Percentiles rank a stretch among this genome's conserved stretches.
These are phyloP conservation scores for Meganola albula DNA, from an alignment of 2,888 invertebrate genomes.

Conservation along the genomic window DNA sequence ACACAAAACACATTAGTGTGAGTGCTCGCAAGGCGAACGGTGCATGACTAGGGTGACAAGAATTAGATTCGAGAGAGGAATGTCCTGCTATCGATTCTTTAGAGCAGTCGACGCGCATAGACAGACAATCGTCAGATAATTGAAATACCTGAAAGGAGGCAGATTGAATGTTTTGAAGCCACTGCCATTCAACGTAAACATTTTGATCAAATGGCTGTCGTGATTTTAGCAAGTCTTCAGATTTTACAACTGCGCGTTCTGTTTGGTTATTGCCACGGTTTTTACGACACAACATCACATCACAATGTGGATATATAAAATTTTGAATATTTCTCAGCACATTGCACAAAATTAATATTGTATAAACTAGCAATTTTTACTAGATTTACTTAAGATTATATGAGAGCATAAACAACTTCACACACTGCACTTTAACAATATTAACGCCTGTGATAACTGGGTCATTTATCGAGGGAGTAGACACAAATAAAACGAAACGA, in stretches of 20 bases:
- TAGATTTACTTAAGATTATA: too few relatives aligned
- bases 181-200: constrained; percentile 37
- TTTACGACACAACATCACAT: too few relatives aligned
- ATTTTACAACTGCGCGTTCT: constrained; percentile 14
- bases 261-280: constrained; percentile 8
- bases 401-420: too few relatives aligned
- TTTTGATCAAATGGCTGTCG: constrained; percentile 37
- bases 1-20: constrained; percentile 20
- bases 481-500: too few relatives aligned
- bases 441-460: background rate
- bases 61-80: constrained; percentile 42
- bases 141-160: constrained; percentile 48
- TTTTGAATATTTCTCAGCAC: too few relatives aligned
- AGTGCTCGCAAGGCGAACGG: constrained; percentile 20
- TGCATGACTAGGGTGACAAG: constrained; percentile 39
- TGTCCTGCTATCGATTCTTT: constrained; percentile 49
- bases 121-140: constrained; percentile 46
- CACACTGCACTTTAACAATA: background rate
- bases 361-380: too few relatives aligned
- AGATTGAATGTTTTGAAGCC: constrained; percentile 30
- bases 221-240: constrained; percentile 25
- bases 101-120: constrained; percentile 29
- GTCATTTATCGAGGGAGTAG: background rate
- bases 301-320: constrained; percentile 6
- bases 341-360: too few relatives aligned